Base-by-base conservation (phyloP, 2,888 invertebrate genomes). In the Ceraclea dissimilis region DNA sequence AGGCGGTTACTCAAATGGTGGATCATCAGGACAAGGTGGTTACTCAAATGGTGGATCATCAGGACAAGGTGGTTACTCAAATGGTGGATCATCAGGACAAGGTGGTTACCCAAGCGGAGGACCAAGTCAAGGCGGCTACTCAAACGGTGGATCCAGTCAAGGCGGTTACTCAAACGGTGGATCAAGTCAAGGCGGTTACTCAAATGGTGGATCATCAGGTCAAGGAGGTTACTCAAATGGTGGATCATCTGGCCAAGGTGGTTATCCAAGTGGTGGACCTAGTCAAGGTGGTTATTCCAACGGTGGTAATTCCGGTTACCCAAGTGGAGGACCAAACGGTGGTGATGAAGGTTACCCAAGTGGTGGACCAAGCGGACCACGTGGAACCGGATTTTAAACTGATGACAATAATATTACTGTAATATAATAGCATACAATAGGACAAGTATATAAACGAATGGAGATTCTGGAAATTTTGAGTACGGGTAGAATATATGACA, bases 321-420 rank as follows among this genome's bases (percentile, higher is more conserved):
- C 59, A 2, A 51, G 56, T 20, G 58, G 57, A 57, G 6, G 60
- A 13, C 50, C 55, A 43, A 54, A 53, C 34, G 49, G 55, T 21
- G 50, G 51, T 19, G 57, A 54, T 20, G 59, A 61, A 56, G 61
- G 61, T 6, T 61, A 61, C 26, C 61, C 61, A 10, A 59, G 61
- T 22, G 75, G 76, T 44, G 72, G 71, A 10, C 76, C 76, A 1
- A 68, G 65, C 51, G 76, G 76, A 1, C 71, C 67, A 1, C 67
- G 73, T 52, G 76, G 76, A n/a, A 72, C 75, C 2, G 76, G 76
- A 53, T 76, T 71, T 63, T 76, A 62, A 70, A 18, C 46, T 13
- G 17, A 26, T 10, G 10, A 26, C n/a, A n/a, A n/a, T n/a, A n/a
- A n/a, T n/a, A n/a, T n/a, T n/a, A 26, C 26, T 26, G 26, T 26